Percentiles rank a stretch among this genome's conserved stretches.
Evolutionary conservation across 2,113 vertebrate species (phyloP).

Genomic region (Synodontis membranacea): DNA sequence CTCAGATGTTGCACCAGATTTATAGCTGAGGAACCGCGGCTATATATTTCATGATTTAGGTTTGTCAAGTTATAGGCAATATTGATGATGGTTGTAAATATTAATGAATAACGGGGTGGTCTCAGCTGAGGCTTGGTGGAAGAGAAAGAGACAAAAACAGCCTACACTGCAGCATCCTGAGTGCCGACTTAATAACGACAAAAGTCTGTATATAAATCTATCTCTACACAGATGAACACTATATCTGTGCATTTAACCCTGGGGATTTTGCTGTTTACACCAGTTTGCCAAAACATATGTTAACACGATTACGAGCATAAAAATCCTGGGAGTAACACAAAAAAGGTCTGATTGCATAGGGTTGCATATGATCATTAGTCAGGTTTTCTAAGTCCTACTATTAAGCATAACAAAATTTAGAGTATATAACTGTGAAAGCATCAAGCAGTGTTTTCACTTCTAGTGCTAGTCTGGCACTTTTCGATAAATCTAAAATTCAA

Average conservation of each 20-base stretch:
- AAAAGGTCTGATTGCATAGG: background rate
- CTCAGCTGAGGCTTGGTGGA: background rate
- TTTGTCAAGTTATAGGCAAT: background rate
- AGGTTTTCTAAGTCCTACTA: background rate
- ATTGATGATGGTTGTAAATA: conserved; percentile 10
- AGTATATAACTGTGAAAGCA: background rate
- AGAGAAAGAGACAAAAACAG: background rate
- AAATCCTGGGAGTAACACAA: background rate
- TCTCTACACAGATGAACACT: background rate
- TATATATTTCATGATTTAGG: background rate
- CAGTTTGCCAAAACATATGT: background rate
- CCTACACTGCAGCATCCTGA: background rate
- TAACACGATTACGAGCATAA: background rate
- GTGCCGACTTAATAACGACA: background rate
- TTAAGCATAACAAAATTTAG: background rate
- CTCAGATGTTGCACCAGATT: background rate
- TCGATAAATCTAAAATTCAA: conserved; percentile 44
- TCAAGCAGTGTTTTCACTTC: background rate
- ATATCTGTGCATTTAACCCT: background rate
- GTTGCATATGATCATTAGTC: background rate
- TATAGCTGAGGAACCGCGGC: background rate
- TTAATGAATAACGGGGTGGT: background rate
- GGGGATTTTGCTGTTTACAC: background rate
- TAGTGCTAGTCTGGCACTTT: conserved; percentile 6
- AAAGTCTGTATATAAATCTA: background rate